Conservation (phyloP, 2,888 invertebrate genomes). For the Hartigia nigra region DNA sequence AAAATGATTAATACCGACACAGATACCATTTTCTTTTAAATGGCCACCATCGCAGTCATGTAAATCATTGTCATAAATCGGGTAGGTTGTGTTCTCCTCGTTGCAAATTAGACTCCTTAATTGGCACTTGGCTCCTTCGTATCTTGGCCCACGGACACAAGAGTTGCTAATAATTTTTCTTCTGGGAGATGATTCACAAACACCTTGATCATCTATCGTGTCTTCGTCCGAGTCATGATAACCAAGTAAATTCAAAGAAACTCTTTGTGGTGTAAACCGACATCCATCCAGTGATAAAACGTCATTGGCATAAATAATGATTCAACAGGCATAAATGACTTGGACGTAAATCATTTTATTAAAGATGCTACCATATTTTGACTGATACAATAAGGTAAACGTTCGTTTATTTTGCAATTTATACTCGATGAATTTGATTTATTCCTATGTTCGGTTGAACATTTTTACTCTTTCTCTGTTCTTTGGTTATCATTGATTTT, state of each 20-base stretch:
- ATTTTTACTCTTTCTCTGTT: not conserved
- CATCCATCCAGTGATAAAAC: not conserved
- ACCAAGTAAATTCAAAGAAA: not conserved
- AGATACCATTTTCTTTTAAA: constrained; percentile 5
- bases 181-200: not conserved
- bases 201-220: not conserved
- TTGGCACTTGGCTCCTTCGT: constrained; percentile 14
- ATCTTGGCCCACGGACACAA: constrained; percentile 12
- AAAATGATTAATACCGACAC: constrained; percentile 13
- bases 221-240: not conserved
- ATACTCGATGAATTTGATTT: not conserved
- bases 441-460: not conserved
- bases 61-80: not conserved
- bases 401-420: not conserved
- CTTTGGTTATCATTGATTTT: not conserved
- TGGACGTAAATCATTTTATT: not conserved
- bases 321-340: not conserved
- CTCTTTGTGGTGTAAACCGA: not conserved
- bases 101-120: constrained; percentile 14
- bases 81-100: constrained; percentile 9
- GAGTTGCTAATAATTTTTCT: constrained; percentile 1
- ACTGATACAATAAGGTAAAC: not conserved
- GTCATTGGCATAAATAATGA: not conserved
- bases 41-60: constrained; percentile 15
- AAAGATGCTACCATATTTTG: not conserved